These are phyloP conservation scores for Dryadula phaetusa DNA, from an alignment of 2,888 invertebrate genomes.

Conservation along the genomic window DNA sequence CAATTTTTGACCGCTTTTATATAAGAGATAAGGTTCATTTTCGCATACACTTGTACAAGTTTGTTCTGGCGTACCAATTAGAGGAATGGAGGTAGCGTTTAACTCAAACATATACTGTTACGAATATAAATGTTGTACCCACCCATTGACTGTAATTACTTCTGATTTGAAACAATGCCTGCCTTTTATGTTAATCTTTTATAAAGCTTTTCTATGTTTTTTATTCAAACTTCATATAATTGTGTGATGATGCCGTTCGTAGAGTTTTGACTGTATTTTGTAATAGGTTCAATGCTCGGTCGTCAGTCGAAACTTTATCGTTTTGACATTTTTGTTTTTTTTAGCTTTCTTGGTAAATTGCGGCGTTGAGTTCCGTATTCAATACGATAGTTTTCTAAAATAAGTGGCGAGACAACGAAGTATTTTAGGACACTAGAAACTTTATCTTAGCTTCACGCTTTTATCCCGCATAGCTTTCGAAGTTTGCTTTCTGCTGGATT, in stretches of 20 bases:
- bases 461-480: too few relatives aligned
- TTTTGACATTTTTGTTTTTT: too few relatives aligned
- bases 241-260: background rate
- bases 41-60: slow-evolving; percentile 1
- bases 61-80: slow-evolving; percentile 36
- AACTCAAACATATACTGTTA: slow-evolving; percentile 34
- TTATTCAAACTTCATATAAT: background rate
- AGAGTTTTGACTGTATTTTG: background rate
- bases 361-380: too few relatives aligned
- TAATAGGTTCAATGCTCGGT: too few relatives aligned
- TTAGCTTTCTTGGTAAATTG: too few relatives aligned
- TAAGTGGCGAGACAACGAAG: background rate
- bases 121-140: slow-evolving; percentile 38
- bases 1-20: background rate
- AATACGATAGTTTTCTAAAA: too few relatives aligned
- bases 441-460: too few relatives aligned
- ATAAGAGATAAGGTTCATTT: slow-evolving; percentile 10
- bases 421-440: background rate
- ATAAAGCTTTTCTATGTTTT: slow-evolving; percentile 1
- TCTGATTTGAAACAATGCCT: slow-evolving; percentile 33
- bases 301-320: too few relatives aligned
- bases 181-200: slow-evolving; percentile 24
- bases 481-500: too few relatives aligned
- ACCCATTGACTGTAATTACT: slow-evolving; percentile 33
- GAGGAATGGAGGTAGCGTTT: slow-evolving; percentile 39